Evolutionary conservation across 92 coral and sea anemone species (phyloP).

Genomic region (Metridium senile): DNA sequence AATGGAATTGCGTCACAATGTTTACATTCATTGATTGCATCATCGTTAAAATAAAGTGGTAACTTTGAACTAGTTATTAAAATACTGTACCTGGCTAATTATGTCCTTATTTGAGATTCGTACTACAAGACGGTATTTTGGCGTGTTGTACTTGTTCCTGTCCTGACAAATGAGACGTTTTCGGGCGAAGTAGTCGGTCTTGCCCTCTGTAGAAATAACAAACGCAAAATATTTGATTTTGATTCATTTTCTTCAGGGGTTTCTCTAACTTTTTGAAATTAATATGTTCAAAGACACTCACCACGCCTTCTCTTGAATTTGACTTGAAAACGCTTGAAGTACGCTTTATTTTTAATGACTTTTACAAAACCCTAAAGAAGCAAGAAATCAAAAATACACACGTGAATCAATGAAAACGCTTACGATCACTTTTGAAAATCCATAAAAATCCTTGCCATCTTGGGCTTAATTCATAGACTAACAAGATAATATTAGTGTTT

Average conservation of each 20-base stretch:
- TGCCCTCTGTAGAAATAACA: slow-evolving; percentile 72
- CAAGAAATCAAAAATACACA: slow-evolving; percentile 44
- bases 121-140: slow-evolving; percentile 97
- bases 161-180: slow-evolving; percentile 95
- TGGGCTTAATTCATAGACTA: not conserved
- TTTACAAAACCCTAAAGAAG: slow-evolving; percentile 89
- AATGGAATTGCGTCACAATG: not conserved
- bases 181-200: slow-evolving; percentile 97
- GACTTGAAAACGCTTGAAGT: slow-evolving; percentile 98
- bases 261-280: not conserved
- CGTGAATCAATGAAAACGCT: slow-evolving; percentile 33
- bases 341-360: slow-evolving; percentile 97
- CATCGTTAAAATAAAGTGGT: not conserved
- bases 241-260: not conserved
- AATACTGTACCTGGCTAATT: slow-evolving; percentile 78
- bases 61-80: not conserved
- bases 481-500: not conserved
- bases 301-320: slow-evolving; percentile 95
- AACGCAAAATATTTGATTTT: not conserved
- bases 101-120: slow-evolving; percentile 94
- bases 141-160: slow-evolving; percentile 99
- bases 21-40: not conserved
- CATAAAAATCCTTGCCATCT: slow-evolving; percentile 64
- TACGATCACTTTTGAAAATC: slow-evolving; percentile 36
- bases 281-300: slow-evolving; percentile 21